Base-by-base conservation (phyloP, 2,113 vertebrate species). In the Haplotaxodon microlepis region DNA sequence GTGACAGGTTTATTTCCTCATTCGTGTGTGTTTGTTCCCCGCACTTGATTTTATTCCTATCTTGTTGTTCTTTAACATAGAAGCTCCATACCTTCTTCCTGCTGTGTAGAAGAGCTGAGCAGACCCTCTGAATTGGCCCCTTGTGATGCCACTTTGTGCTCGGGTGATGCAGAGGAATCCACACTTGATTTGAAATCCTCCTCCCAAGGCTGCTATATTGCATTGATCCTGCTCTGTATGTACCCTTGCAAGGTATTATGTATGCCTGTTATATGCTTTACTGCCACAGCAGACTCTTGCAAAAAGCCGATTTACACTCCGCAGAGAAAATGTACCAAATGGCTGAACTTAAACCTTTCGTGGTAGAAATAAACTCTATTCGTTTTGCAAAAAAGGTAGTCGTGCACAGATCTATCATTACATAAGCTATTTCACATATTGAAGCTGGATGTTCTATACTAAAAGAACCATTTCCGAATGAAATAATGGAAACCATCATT, bases 161-260 rank as follows among this genome's bases (percentile, higher is more conserved):
- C 14, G 71, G 40, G 84, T 83, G 21, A 89, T 50, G 42, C 86
- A 61, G 83, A 88, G 59, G 78, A 88, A 85, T 88, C 56, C 73
- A 84, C 69, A 57, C 84, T 89, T 76, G 54, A 57, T 85, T 81
- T 84, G 66, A 88, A 90, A 90, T 91, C 86, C 85, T 86, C 80
- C 87, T 87, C 85, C 86, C 42, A 79, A 71, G 83, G 76, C 90
- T 90, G 81, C 81, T 57, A 85, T 59, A 40, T 83, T 19, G 79
- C 91, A 90, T 85, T 90, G 88, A 90, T 93, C 86, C 84, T 69
- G 45, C 90, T 85, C 86, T 84, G 82, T 89, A 73, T 90, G 84
- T 84, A 81, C 50, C 57, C 71, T 82, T 57, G 59, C 80, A 84
- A 83, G 82, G 84, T 86, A 90, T 61, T 91, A 87, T 92, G 80